Base-by-base conservation (phyloP, 2,113 vertebrate species). In the Pseudorectes ferrugineus region DNA sequence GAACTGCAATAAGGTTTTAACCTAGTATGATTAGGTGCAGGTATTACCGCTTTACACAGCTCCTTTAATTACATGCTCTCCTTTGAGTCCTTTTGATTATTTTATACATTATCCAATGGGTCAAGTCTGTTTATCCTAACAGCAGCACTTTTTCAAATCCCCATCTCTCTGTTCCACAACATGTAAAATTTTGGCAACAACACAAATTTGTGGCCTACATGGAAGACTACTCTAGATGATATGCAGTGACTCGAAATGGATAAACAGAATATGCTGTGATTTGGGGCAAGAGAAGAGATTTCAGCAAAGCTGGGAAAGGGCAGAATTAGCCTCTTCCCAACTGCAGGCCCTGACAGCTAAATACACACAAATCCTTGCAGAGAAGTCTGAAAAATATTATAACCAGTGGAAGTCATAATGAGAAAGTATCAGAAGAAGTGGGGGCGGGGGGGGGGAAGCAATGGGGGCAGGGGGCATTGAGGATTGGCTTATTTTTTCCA, bases 371-470 rank as follows among this genome's bases (percentile, higher is more conserved):
- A 73, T 42, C 46, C 36, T 5, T 70, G 33, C 18, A 16, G 12
- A 88, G 33, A 54, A 9, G 3, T 61, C 62, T 68, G 40, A 55
- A 82, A 59, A 25, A 66, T 3, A n/a, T 54, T 45, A 51, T 38
- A 68, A 75, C 4, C 36, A 92, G 13, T 52, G 22, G 12, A 14
- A 82, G 12, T 65, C 65, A 79, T 55, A 55, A 71, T 10, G 15
- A 84, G 45, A 89, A 71, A 68, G 21, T 62, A 88, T 42, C 11
- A 35, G 38, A 57, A 58, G 46, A 5, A 18, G 28, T n/a, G 14
- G 11, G 5, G 4, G 1, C 1, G 2, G 0, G 1, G 4, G 6
- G 2, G 54, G 36, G 10, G 36, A 38, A 14, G 52, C 1, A 1
- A 10, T 19, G 36, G 4, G 16, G 16, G 19, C 15, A 45, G 25